These are phyloP conservation scores for Galago senegalensis DNA, from an alignment of 2,797 vertebrate genomes.

Conservation along the genomic window DNA sequence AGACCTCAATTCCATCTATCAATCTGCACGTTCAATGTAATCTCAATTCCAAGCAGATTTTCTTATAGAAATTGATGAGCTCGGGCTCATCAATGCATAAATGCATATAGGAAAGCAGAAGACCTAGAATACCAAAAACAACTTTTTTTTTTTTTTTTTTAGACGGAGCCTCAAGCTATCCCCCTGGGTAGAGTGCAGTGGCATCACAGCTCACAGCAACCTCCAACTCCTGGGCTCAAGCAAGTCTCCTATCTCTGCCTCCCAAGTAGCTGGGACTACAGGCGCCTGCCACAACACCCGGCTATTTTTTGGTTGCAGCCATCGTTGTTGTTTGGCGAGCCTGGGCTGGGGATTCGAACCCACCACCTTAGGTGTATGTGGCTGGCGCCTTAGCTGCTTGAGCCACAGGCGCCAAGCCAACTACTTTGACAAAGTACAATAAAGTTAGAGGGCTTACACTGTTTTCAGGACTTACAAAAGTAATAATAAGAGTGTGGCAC, in stretches of 20 bases:
- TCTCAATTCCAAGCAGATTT: conserved; percentile 2
- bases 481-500: neutral
- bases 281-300: no score
- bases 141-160: neutral
- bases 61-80: neutral
- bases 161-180: no score
- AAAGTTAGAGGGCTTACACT: neutral
- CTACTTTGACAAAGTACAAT: neutral
- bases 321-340: no score
- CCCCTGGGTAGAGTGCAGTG: no score
- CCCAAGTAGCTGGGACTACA: no score
- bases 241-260: no score
- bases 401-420: neutral
- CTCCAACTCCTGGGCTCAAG: no score
- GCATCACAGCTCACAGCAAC: no score
- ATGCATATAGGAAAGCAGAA: neutral
- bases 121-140: conserved; percentile 8
- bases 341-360: no score
- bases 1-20: neutral
- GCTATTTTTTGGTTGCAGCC: no score
- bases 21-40: conserved; percentile 18
- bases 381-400: no score
- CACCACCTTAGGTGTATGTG: no score
- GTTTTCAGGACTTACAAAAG: conserved; percentile 13
- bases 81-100: neutral